Evolutionary conservation across 1,140 invertebrate species (phyloP).

Genomic region (Drosophila azteca): DNA sequence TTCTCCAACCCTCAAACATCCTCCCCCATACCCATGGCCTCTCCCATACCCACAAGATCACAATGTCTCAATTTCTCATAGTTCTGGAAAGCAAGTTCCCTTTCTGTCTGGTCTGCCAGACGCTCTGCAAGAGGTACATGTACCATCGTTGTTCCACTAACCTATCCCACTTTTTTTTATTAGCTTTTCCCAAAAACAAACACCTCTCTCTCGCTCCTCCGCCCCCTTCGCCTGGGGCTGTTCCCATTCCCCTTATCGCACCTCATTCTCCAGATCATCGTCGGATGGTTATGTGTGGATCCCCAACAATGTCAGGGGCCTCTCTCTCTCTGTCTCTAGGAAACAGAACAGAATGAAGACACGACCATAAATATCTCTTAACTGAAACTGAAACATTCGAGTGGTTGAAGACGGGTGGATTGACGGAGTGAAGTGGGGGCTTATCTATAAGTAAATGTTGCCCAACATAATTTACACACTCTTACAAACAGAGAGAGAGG

Average conservation of each 20-base stretch:
- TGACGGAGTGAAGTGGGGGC: slow-evolving; percentile 3
- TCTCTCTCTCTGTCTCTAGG: background rate
- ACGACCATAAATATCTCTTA: slow-evolving; percentile 52
- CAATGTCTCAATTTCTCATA: background rate
- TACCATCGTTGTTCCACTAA: slow-evolving; percentile 55
- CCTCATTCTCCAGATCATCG: slow-evolving; percentile 1
- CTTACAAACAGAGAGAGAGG: slow-evolving; percentile 13
- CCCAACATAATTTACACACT: slow-evolving; percentile 77
- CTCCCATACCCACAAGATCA: too few species aligned
- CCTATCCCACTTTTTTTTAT: slow-evolving; percentile 63
- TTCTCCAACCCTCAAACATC: too few species aligned
- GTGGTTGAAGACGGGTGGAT: slow-evolving; percentile 2
- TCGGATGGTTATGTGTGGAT: too few species aligned
- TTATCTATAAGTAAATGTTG: slow-evolving; percentile 72
- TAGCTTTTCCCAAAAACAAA: slow-evolving; percentile 48
- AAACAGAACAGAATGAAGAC: slow-evolving; percentile 9
- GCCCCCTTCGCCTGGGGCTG: background rate
- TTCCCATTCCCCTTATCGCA: slow-evolving; percentile 37
- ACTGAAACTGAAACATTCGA: slow-evolving; percentile 53
- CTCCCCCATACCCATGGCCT: too few species aligned
- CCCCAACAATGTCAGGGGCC: slow-evolving; percentile 56
- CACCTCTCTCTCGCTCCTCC: background rate
- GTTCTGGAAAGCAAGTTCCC: background rate
- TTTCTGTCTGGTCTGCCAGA: slow-evolving; percentile 7
- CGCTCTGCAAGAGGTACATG: slow-evolving; percentile 1